Percentiles rank a stretch among this genome's conserved stretches.
Evolutionary conservation across 2,888 invertebrate species (phyloP).

Genomic region (Anoplius nigerrimus): DNA sequence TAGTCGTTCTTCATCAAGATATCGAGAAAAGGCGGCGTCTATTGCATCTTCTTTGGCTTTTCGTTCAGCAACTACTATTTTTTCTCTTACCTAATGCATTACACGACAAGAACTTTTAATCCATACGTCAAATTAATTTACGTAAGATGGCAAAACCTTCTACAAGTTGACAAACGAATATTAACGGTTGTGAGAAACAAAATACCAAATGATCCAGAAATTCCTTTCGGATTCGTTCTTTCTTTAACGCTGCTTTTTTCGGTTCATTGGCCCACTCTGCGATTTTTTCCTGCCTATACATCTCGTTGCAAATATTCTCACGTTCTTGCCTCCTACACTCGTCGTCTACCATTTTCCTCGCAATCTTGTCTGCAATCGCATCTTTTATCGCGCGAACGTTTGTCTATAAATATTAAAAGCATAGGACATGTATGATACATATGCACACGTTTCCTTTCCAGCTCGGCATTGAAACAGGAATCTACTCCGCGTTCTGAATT

Average conservation of each 20-base stretch:
- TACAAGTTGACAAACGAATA: neutral
- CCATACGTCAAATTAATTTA: neutral
- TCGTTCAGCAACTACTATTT: constrained; percentile 31
- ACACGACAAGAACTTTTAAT: too few species aligned
- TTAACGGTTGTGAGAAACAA: neutral
- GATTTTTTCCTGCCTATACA: constrained; percentile 41
- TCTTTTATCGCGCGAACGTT: constrained; percentile 29
- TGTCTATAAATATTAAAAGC: constrained; percentile 19
- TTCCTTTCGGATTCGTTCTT: constrained; percentile 36
- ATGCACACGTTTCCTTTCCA: neutral
- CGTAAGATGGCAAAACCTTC: too few species aligned
- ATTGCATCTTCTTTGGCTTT: constrained; percentile 44
- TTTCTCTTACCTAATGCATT: constrained; percentile 36
- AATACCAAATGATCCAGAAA: constrained; percentile 41
- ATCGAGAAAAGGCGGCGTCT: constrained; percentile 48
- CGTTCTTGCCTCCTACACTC: constrained; percentile 36
- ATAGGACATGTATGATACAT: too few species aligned
- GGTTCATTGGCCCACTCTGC: constrained; percentile 29
- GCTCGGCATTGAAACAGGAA: too few species aligned
- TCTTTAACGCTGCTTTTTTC: constrained; percentile 23
- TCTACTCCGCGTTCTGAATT: too few species aligned
- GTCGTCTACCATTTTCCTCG: constrained; percentile 42
- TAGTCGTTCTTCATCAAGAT: constrained; percentile 43
- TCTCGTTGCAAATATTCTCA: constrained; percentile 42
- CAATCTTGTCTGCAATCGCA: constrained; percentile 34